These are phyloP conservation scores for Euspilapteryx auroguttella DNA, from an alignment of 2,888 invertebrate species.

Conservation along the genomic window DNA sequence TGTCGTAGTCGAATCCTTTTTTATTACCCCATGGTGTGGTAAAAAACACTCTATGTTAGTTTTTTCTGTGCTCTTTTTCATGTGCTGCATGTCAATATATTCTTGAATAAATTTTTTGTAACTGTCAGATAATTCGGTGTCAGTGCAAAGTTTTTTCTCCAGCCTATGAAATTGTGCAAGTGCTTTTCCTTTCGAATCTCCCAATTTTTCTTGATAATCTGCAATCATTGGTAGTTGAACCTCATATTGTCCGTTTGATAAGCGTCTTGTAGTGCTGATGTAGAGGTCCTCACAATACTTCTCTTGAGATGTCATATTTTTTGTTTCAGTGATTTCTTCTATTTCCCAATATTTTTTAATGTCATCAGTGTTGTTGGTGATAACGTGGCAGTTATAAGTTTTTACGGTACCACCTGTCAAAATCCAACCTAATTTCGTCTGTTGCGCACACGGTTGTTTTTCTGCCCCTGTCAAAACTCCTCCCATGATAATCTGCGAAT, in stretches of 20 bases:
- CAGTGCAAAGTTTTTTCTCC: conserved; percentile 8
- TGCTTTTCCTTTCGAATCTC: conserved; percentile 8
- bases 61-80: conserved; percentile 6
- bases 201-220: conserved; percentile 6
- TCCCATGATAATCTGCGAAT: conserved; percentile 3
- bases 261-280: no score
- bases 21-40: neutral
- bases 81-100: conserved; percentile 7
- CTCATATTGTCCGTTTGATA: no score
- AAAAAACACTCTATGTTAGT: no score
- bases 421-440: no score
- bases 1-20: no score
- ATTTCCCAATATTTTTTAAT: conserved; percentile 5
- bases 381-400: conserved; percentile 5
- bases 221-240: conserved; percentile 8
- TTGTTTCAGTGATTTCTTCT: conserved; percentile 3
- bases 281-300: no score
- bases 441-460: conserved; percentile 8
- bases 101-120: no score
- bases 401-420: conserved; percentile 7
- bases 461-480: conserved; percentile 5
- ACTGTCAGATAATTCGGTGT: conserved; percentile 4
- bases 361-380: conserved; percentile 5
- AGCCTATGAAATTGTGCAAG: conserved; percentile 10
- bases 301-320: conserved; percentile 3